Evolutionary conservation across 35 echinoderm and acorn worm species (phyloP).

Genomic region (Amphiura filiformis): DNA sequence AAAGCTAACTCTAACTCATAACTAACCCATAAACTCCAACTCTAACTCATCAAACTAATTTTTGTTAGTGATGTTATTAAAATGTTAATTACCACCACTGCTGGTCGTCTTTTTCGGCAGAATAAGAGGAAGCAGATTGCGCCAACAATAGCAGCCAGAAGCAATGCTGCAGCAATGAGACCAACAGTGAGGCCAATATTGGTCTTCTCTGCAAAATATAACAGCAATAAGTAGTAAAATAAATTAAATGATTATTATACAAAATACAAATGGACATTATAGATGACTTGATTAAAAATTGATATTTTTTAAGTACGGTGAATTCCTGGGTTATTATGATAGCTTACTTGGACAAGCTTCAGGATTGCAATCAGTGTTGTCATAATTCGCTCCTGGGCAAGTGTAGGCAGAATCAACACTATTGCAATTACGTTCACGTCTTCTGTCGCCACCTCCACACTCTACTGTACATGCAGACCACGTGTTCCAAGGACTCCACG

Average conservation of each 20-base stretch:
- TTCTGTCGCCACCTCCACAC: background rate
- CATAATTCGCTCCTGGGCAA: background rate
- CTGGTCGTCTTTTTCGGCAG: background rate
- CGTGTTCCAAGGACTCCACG: background rate
- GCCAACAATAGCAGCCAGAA: background rate
- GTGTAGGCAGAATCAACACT: background rate
- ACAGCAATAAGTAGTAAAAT: background rate
- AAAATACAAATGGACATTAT: background rate
- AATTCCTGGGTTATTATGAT: too few relatives aligned
- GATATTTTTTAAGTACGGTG: too few relatives aligned
- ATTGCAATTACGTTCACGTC: background rate
- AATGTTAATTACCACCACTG: too few relatives aligned
- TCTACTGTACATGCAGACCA: background rate
- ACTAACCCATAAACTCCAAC: too few relatives aligned
- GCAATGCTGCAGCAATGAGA: background rate
- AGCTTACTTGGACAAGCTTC: background rate
- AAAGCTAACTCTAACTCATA: too few relatives aligned
- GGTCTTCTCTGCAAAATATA: background rate
- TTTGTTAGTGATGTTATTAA: too few relatives aligned
- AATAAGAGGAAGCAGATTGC: background rate
- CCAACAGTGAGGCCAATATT: background rate
- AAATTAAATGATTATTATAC: background rate
- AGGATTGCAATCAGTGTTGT: background rate
- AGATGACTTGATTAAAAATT: background rate
- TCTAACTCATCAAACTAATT: too few relatives aligned